Evolutionary conservation across 2,797 vertebrate genomes (phyloP), one percentile per base, ranked within the genome.

Genomic region (Arremon aurantiirostris): DNA sequence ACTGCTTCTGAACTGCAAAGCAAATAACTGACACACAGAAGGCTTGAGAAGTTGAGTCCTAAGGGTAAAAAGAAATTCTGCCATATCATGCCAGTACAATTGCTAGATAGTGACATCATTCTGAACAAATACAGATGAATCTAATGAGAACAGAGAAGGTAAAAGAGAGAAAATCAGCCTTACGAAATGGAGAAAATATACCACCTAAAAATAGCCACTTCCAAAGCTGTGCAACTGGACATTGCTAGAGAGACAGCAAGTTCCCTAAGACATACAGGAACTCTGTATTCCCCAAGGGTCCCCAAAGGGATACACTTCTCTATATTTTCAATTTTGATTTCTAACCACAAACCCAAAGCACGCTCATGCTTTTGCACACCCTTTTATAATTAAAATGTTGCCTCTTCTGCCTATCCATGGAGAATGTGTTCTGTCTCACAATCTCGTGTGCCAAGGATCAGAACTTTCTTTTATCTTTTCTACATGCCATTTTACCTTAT

Each of bases 61-160:
- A 53, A 77, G 60, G 71, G 60, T 39, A n/a, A 78, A 83, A 56
- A 84, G 30, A 44, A 95, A 94, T 95, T 60, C 60, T 80, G 64
- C 56, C 64, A 17, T 53, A 85, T 18, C 7, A 5, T 64, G 86
- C 56, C 78, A 90, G 21, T 32, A 84, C 20, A 85, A 61, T 50
- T 5, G 2, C 56, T 77, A 70, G 47, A 79, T 6, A 84, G 32
- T 89, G 68, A 89, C 53, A 68, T 68, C 22, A 93, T 22, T 75
- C 23, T 3, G 1, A 89, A 68, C 26, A 82, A 80, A 66, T 32
- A 73, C 0, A 84, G 34, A 79, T 47, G 0, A 73, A 56, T 35
- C 46, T 37, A 84, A 52, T 27, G 21, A 56, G 34, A 91, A 80
- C 26, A 71, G 6, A 61, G 23, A 86, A 70, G 3, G 28, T 13